phyloP scores from a whole-genome alignment of 23 tunicate species.

The Styela plicata region DNA sequence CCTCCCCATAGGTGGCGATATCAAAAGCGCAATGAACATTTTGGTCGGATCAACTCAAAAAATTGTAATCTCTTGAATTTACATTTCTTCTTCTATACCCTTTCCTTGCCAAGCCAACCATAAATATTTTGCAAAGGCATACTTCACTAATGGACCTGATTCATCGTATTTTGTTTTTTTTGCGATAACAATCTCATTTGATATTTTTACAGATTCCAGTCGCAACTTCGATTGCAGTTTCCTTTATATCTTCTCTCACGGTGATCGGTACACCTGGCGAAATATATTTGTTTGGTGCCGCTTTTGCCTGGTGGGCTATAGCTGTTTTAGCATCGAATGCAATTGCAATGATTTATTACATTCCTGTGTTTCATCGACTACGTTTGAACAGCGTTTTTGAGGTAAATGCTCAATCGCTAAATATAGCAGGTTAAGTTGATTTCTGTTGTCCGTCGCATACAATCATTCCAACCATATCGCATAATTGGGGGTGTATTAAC shows the following conservation, averaged over 20 bases:
- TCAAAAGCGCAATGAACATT: not conserved
- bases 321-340: conserved; percentile 22
- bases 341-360: conserved; percentile 54
- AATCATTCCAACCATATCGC: no score
- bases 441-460: no score
- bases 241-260: conserved; percentile 69
- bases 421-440: no score
- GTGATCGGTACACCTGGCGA: conserved; percentile 49
- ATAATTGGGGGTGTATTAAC: no score
- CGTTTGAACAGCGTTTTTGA: conserved; percentile 49
- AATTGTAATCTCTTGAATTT: no score
- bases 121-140: no score
- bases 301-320: conserved; percentile 31
- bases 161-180: not conserved
- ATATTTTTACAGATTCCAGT: conserved; percentile 39
- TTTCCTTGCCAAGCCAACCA: no score
- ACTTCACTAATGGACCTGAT: no score
- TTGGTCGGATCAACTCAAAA: no score
- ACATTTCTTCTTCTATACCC: no score
- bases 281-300: conserved; percentile 41
- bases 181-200: not conserved
- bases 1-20: no score
- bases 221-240: conserved; percentile 50
- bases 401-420: no score
- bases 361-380: conserved; percentile 55